Evolutionary conservation across 2,113 vertebrate species (phyloP), one percentile per base, ranked within the genome.

Genomic region (Tragelaphus imberbis): DNA sequence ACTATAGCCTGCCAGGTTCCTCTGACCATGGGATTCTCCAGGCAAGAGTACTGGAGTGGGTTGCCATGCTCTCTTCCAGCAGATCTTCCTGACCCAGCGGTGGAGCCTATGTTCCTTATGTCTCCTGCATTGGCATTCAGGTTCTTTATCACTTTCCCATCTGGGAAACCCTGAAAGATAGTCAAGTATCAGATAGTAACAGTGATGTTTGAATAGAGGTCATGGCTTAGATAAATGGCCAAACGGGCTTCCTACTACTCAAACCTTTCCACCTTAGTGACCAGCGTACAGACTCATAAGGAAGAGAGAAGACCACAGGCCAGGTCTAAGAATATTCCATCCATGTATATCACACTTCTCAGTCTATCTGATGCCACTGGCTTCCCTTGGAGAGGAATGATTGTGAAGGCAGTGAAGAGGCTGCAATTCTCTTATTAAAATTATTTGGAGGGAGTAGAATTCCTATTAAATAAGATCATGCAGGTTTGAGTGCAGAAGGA

Each of bases 271-370:
- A 2, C 4, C 17, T 71, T 33, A 51, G 12, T 86, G 59, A 75
- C 3, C 2, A 23, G 25, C 0, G 2, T 36, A 25, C 16, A 79
- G 23, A 65, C 27, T 5, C 30, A 25, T 3, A 13, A 84, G 15
- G 21, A 81, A 80, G 51, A 36, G 7, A 55, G 14, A 33, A 28
- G 2, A 44, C 12, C 17, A 1, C 49, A 19, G n/a, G 3, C 36
- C 88, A 58, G 80, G 15, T 27, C 1, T 8, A n/a, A 17, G 23
- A 90, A 91, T 36, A 27, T 21, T 25, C 33, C 63, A 25, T 4
- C 6, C 14, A 11, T 4, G 7, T 28, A 13, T 15, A 2, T 55
- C 7, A 16, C 2, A 7, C 7, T 65, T 47, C 82, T 40, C 16
- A 17, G 7, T 30, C 65, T 27, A 6, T 36, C 36, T 15, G 13